Percentiles rank a stretch among this genome's conserved stretches.
Conservation (phyloP, 1,140 invertebrate species). For the Euura saliciscinereae region DNA sequence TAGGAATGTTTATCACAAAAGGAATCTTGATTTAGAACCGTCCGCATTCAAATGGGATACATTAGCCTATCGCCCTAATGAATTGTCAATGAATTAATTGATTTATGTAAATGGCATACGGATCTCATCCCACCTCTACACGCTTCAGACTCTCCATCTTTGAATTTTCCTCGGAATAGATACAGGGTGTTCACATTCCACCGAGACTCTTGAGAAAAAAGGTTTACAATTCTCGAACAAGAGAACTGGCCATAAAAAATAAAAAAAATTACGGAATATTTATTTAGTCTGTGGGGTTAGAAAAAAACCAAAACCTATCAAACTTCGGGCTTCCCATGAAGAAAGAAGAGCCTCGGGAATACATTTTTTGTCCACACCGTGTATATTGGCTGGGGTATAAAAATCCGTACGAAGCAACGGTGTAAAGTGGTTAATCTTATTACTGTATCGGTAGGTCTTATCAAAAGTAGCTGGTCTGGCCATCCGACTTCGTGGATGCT, state of each 20-base stretch:
- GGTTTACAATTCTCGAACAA: no score
- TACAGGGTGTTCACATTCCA: not conserved
- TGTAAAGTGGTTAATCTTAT: constrained; percentile 16
- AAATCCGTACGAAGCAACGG: not conserved
- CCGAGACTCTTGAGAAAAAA: not conserved
- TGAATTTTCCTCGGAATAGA: not conserved
- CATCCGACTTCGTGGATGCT: not conserved
- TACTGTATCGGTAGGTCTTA: constrained; percentile 3
- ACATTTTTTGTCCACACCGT: not conserved
- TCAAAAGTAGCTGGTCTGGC: not conserved
- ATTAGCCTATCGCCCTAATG: constrained; percentile 20
- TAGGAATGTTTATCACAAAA: constrained; percentile 26
- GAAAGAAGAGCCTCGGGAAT: no score
- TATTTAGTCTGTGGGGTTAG: no score
- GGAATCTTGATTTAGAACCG: constrained; percentile 31
- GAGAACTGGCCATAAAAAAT: no score
- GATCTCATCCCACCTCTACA: constrained; percentile 9
- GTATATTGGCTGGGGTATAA: not conserved
- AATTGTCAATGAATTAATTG: constrained; percentile 30
- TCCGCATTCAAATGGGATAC: constrained; percentile 21
- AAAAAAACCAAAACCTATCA: no score
- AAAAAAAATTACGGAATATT: no score
- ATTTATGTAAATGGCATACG: constrained; percentile 26
- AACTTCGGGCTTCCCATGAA: no score
- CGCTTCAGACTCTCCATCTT: not conserved